Evolutionary conservation across 2,113 vertebrate species (phyloP).

Genomic region (Spilogale gracilis): DNA sequence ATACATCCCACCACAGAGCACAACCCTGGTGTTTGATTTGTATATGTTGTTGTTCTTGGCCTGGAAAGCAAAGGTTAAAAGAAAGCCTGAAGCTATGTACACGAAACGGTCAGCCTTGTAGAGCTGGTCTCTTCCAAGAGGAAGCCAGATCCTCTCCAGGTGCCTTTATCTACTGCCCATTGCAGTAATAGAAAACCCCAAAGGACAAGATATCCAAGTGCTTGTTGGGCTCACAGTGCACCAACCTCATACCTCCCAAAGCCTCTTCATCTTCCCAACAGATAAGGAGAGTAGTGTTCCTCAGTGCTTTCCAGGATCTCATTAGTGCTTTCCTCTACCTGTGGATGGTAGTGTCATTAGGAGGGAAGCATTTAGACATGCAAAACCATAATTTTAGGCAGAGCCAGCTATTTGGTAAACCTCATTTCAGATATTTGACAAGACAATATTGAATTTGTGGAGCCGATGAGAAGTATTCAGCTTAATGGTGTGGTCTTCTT

Average conservation of each 20-base stretch:
- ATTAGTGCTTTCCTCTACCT: background rate
- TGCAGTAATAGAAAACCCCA: background rate
- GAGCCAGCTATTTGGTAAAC: background rate
- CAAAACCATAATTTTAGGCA: background rate
- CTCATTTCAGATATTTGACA: background rate
- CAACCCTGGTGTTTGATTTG: background rate
- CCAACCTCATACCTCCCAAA: background rate
- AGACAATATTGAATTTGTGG: background rate
- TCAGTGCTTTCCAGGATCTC: background rate
- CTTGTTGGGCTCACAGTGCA: background rate
- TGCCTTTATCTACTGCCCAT: background rate
- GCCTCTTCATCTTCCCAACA: background rate
- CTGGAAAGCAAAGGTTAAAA: background rate
- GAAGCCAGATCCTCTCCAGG: background rate
- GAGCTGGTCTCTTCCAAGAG: background rate
- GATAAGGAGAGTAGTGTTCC: background rate
- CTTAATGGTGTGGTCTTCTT: slow-evolving; percentile 36
- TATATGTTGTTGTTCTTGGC: background rate
- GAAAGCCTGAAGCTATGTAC: background rate
- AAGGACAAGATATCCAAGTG: background rate
- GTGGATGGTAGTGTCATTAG: background rate
- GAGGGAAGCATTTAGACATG: background rate
- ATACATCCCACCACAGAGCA: background rate
- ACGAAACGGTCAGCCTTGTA: background rate
- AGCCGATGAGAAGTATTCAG: background rate